Percentiles rank a stretch among this genome's conserved stretches.
Evolutionary conservation across 2,113 vertebrate species (phyloP).

Genomic region (Orientallactaga bullata): DNA sequence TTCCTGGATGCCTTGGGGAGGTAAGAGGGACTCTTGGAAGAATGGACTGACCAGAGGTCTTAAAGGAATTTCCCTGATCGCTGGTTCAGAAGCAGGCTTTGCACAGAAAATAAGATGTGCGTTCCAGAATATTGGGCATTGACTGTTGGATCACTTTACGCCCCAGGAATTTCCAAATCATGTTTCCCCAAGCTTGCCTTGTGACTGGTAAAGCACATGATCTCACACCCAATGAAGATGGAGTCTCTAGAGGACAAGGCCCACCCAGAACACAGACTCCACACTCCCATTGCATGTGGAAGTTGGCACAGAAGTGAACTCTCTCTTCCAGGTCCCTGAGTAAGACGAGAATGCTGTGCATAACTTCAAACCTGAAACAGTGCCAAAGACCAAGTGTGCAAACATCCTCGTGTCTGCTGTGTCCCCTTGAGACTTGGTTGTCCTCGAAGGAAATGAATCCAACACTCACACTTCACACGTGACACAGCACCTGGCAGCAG

Average conservation of each 20-base stretch:
- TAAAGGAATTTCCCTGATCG: too few relatives aligned
- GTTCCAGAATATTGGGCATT: not conserved
- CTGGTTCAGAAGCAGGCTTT: not conserved
- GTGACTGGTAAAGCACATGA: not conserved
- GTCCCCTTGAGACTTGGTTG: not conserved
- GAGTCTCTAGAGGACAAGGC: fast-evolving
- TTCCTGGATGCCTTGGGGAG: too few relatives aligned
- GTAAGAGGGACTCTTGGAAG: too few relatives aligned
- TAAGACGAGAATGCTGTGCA: not conserved
- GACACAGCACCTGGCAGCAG: not conserved
- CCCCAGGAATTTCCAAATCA: not conserved
- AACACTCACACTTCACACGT: fast-evolving
- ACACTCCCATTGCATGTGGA: not conserved
- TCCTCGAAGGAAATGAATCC: not conserved
- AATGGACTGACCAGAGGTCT: too few relatives aligned
- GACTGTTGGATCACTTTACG: not conserved
- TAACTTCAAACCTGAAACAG: fast-evolving
- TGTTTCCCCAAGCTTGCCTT: not conserved
- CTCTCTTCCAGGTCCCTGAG: not conserved
- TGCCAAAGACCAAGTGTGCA: not conserved
- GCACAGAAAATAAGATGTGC: not conserved
- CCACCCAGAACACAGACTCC: not conserved
- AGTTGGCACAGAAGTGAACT: not conserved
- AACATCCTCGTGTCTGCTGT: not conserved
- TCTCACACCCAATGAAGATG: not conserved